Conservation (phyloP, 2,113 vertebrate genomes). For the Nipponia nippon region DNA sequence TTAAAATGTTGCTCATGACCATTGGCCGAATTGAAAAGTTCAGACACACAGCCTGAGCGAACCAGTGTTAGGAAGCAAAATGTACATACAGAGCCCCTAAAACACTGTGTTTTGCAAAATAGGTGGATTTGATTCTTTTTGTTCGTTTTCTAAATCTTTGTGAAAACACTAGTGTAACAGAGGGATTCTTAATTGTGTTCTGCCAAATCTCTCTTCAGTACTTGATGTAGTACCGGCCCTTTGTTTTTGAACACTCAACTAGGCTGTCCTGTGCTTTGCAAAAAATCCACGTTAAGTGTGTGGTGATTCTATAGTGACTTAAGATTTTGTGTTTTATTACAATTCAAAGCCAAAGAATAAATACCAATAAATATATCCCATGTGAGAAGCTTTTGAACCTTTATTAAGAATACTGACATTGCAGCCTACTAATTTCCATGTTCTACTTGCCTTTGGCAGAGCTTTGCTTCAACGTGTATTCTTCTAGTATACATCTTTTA, state of each 20-base stretch:
- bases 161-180: neutral
- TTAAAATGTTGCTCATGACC: neutral
- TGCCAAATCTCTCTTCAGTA: neutral
- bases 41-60: fast-evolving
- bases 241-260: neutral
- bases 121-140: neutral
- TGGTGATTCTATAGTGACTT: neutral
- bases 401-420: neutral
- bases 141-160: neutral
- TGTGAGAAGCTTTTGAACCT: neutral
- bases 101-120: neutral
- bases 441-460: neutral
- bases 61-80: neutral
- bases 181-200: neutral
- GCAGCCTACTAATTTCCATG: neutral
- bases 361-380: neutral
- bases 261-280: neutral
- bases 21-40: neutral
- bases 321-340: neutral
- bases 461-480: neutral
- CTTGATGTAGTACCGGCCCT: neutral
- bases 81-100: neutral
- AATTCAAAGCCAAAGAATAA: neutral
- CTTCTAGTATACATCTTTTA: neutral
- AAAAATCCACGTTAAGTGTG: fast-evolving